These are phyloP conservation scores for Myoxocephalus aenaeus DNA, from an alignment of 2,797 vertebrate genomes.

Conservation along the genomic window DNA sequence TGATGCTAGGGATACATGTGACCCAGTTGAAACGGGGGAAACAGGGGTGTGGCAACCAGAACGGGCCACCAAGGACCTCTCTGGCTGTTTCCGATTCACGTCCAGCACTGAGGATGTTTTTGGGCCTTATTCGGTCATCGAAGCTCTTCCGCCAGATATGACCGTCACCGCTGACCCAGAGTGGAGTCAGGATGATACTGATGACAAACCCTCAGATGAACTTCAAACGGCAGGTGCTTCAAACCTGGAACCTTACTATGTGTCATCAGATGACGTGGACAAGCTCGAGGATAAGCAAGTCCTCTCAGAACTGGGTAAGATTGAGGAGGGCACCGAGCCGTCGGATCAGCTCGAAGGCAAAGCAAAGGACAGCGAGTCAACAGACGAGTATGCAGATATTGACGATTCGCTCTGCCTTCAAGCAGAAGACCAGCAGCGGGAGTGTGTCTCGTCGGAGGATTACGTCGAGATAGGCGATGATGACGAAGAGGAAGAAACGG, in stretches of 20 bases:
- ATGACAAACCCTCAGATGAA: conserved; percentile 66
- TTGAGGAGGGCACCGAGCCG: conserved; percentile 46
- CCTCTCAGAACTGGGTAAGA: conserved; percentile 50
- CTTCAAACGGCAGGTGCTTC: conserved; percentile 53
- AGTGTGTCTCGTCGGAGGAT: conserved; percentile 85
- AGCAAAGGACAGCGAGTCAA: conserved; percentile 68
- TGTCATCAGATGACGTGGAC: conserved; percentile 81
- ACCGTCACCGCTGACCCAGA: conserved; percentile 79
- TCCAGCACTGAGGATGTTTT: conserved; percentile 83
- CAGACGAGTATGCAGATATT: conserved; percentile 85
- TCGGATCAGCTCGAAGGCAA: conserved; percentile 53
- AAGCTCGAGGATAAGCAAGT: conserved; percentile 74
- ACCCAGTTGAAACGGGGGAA: conserved; percentile 73
- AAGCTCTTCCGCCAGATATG: conserved; percentile 73
- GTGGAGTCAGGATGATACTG: conserved; percentile 68
- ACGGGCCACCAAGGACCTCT: conserved; percentile 83
- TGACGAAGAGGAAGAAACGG: conserved; percentile 80
- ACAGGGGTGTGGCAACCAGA: conserved; percentile 84
- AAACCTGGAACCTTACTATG: conserved; percentile 81
- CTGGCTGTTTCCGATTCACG: conserved; percentile 83
- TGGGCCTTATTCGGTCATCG: conserved; percentile 85
- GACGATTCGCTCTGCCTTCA: conserved; percentile 73
- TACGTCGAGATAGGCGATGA: conserved; percentile 87
- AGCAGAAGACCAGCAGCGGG: conserved; percentile 70
- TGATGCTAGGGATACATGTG: conserved; percentile 78